phyloP scores from a whole-genome alignment of 2,888 invertebrate genomes.

The Aphidoletes aphidimyza region DNA sequence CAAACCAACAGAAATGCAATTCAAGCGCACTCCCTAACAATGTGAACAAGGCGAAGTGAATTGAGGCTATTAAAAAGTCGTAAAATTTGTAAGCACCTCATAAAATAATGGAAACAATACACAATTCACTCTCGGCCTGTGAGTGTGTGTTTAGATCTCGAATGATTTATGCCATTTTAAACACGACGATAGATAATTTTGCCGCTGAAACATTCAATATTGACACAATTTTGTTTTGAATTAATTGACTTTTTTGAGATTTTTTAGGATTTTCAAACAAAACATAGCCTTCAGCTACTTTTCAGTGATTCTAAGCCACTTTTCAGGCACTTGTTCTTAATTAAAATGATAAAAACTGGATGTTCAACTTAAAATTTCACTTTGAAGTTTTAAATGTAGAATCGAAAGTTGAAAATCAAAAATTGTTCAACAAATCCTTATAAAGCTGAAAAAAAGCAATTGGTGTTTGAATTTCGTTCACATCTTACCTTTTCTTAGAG shows the following conservation, averaged over 20 bases:
- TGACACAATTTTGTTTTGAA: neutral
- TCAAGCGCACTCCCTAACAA: conserved; percentile 42
- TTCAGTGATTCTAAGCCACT: too few relatives aligned
- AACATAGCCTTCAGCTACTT: too few relatives aligned
- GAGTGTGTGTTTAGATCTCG: neutral
- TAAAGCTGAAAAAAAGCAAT: neutral
- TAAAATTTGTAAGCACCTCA: conserved; percentile 68
- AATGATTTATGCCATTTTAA: conserved; percentile 37
- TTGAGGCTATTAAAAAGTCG: conserved; percentile 66
- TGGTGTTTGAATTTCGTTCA: neutral
- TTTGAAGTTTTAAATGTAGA: too few relatives aligned
- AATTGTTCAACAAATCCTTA: neutral
- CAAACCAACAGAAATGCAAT: neutral
- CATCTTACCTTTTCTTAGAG: neutral
- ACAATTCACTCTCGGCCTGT: neutral
- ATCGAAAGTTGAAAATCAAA: neutral
- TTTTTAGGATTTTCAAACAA: too few relatives aligned
- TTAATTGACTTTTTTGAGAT: neutral
- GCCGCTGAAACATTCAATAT: neutral
- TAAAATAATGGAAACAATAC: conserved; percentile 61
- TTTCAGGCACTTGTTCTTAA: too few relatives aligned
- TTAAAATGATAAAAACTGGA: too few relatives aligned
- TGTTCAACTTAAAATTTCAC: too few relatives aligned
- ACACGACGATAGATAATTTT: neutral
- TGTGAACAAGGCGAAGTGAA: conserved; percentile 37